A percentile compares a stretch with the other conserved stretches of the same genome.
Conservation (phyloP, 2,113 vertebrate species). For the Sapayoa aenigma region DNA sequence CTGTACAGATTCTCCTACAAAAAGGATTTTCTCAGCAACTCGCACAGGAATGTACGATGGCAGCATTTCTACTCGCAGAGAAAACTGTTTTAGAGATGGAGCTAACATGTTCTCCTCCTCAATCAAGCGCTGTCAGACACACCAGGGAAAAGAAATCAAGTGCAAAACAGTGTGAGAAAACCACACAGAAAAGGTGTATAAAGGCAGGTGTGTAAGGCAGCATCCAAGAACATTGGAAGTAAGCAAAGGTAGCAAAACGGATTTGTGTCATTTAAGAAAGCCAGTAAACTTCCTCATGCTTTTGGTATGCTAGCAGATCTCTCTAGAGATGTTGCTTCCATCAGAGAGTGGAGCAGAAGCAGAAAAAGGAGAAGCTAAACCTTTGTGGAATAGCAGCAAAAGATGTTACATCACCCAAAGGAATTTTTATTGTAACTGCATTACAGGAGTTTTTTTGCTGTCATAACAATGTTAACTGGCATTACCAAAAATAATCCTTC, state of each 20-base stretch:
- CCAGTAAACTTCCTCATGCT: neutral
- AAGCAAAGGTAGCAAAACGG: neutral
- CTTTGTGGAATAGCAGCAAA: neutral
- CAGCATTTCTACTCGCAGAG: slow-evolving; percentile 91
- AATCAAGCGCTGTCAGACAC: slow-evolving; percentile 83
- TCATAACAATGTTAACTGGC: neutral
- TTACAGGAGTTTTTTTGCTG: neutral
- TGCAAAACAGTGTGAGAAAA: neutral
- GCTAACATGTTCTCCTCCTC: slow-evolving; percentile 99
- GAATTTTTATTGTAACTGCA: neutral
- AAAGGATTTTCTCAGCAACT: slow-evolving; percentile 97
- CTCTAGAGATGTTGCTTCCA: neutral
- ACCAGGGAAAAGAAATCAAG: neutral
- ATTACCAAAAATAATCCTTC: neutral
- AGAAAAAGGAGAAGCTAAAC: neutral
- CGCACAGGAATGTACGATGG: slow-evolving; percentile 94
- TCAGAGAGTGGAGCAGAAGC: neutral
- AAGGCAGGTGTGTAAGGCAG: neutral
- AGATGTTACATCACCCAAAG: neutral
- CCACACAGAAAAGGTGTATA: neutral
- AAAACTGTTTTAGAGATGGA: slow-evolving; percentile 96
- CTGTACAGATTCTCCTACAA: slow-evolving; percentile 97
- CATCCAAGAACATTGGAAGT: neutral
- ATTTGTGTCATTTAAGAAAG: neutral
- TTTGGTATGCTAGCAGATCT: neutral